Percentiles rank a stretch among this genome's conserved stretches.
These are phyloP conservation scores for Pantala flavescens DNA, from an alignment of 1,140 invertebrate species.

Conservation along the genomic window DNA sequence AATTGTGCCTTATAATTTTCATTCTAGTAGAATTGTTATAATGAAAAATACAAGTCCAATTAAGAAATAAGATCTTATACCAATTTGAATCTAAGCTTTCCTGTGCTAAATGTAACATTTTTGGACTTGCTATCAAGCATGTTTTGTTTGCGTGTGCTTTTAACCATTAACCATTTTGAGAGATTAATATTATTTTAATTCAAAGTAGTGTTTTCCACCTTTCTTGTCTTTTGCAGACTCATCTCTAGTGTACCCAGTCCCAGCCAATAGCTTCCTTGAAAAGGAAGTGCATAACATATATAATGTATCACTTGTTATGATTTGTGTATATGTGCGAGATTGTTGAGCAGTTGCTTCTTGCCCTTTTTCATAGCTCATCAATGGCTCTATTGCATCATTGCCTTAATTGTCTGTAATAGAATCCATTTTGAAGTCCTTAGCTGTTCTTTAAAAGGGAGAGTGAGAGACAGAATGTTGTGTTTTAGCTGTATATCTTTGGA, in stretches of 20 bases:
- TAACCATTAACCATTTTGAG: too few relatives aligned
- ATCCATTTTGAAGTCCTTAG: not conserved
- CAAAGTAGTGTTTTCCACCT: not conserved
- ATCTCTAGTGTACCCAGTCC: not conserved
- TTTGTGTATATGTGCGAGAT: not conserved
- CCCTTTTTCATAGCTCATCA: slow-evolving; percentile 1
- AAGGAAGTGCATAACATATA: slow-evolving; percentile 3
- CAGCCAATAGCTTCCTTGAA: not conserved
- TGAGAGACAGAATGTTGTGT: not conserved
- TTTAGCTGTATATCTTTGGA: not conserved
- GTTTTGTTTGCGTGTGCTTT: too few relatives aligned
- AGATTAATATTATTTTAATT: not conserved
- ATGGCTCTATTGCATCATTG: not conserved
- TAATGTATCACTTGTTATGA: not conserved
- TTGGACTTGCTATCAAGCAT: too few relatives aligned
- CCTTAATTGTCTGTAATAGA: not conserved
- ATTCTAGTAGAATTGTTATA: too few relatives aligned
- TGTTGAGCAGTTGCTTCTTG: not conserved
- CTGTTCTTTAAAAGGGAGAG: not conserved
- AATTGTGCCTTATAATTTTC: too few relatives aligned
- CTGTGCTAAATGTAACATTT: too few relatives aligned
- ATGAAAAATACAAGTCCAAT: too few relatives aligned
- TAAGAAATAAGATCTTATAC: too few relatives aligned
- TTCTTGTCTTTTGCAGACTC: slow-evolving; percentile 9
- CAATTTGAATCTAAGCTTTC: too few relatives aligned